phyloP scores from a whole-genome alignment of 2,888 invertebrate species.

The Argyresthia goedartella region DNA sequence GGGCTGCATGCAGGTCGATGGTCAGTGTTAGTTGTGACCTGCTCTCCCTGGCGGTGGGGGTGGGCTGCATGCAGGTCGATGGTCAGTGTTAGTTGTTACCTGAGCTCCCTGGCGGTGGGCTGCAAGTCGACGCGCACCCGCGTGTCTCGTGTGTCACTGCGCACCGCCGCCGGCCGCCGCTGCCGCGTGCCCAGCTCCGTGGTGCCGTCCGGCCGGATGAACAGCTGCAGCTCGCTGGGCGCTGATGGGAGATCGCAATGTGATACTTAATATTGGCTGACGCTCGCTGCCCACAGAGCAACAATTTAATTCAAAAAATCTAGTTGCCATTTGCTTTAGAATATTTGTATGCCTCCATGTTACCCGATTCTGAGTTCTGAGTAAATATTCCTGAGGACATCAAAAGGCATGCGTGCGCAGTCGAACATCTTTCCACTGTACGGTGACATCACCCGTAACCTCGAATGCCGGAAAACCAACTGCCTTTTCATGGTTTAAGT shows the following conservation, averaged over 20 bases:
- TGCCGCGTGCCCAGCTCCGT: conserved; percentile 89
- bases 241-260: conserved; percentile 58
- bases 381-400: not conserved
- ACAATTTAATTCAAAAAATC: not conserved
- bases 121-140: conserved; percentile 57
- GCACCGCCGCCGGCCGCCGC: conserved; percentile 74
- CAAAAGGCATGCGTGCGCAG: not conserved
- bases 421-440: no score
- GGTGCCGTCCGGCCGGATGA: conserved; percentile 91
- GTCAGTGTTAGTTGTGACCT: no score
- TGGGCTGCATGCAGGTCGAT: not conserved
- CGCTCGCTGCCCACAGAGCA: not conserved
- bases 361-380: not conserved
- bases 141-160: conserved; percentile 38
- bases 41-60: no score
- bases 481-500: no score
- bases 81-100: conserved; percentile 16
- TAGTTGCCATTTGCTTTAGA: not conserved
- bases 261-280: not conserved
- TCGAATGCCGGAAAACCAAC: no score
- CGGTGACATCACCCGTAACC: no score
- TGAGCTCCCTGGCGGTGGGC: conserved; percentile 33
- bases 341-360: not conserved
- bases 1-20: no score
- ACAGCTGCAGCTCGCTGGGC: conserved; percentile 86